These are phyloP conservation scores for Aptenodytes patagonicus DNA, from an alignment of 2,113 vertebrate species.

Conservation along the genomic window DNA sequence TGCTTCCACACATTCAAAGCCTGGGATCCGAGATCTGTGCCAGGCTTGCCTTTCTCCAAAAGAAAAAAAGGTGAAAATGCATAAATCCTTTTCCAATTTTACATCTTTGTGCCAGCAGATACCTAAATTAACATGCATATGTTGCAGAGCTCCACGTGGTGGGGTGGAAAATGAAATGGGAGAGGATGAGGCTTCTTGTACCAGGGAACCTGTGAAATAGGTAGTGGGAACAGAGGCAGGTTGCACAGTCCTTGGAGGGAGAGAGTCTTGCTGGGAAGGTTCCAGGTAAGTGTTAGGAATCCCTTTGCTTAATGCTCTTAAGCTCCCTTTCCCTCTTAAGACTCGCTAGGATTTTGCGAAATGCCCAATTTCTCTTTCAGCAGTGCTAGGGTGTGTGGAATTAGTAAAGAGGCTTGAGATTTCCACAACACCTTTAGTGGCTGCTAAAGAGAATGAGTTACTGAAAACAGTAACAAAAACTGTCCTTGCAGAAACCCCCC, in stretches of 20 bases:
- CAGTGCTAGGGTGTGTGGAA: neutral
- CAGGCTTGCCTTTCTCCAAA: neutral
- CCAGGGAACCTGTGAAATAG: neutral
- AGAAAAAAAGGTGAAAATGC: neutral
- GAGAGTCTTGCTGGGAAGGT: neutral
- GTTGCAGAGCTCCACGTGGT: neutral
- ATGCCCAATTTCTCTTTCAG: neutral
- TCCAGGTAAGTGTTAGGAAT: neutral
- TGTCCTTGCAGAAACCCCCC: neutral
- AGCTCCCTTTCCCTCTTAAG: neutral
- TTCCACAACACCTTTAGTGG: neutral
- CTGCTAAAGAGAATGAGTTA: neutral
- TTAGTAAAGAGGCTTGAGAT: neutral
- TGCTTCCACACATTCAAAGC: neutral
- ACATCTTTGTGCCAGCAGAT: neutral
- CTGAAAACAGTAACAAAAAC: neutral
- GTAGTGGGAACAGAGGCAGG: neutral
- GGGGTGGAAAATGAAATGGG: neutral
- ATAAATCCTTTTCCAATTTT: neutral
- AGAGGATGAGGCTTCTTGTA: neutral
- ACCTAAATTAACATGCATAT: neutral
- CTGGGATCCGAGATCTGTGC: neutral
- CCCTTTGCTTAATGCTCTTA: neutral
- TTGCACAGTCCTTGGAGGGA: neutral
- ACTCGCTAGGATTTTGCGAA: neutral